Evolutionary conservation across 92 coral and sea anemone species (phyloP), one percentile per base, ranked within the genome.

Genomic region (Montipora capitata): DNA sequence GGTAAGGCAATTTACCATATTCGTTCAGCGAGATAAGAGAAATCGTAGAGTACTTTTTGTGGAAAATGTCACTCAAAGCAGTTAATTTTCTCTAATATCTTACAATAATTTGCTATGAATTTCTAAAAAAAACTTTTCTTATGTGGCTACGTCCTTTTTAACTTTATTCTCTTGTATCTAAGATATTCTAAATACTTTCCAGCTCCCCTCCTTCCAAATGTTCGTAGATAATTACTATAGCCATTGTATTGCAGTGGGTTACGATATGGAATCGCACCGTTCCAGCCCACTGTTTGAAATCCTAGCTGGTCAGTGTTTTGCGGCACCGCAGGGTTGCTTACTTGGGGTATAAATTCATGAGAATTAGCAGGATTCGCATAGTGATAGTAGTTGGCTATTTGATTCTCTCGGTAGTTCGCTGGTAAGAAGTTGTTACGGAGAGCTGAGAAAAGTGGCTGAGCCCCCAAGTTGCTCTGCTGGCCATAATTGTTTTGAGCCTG

Each of bases 121-220:
- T 39, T 48, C 61, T 54, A 80, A 79, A 80, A 78, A 11, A 49
- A 68, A 35, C 14, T 44, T 38, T 20, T 3, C 49, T 52, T 51
- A 12, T 7, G 59, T 73, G 15, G 74, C 77, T 81, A 54, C 56
- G 67, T 69, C 54, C 81, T 56, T 63, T 83, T 83, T 73, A 83
- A 83, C 87, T 83, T 83, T 58, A 72, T 83, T 18, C 74, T 72
- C 72, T 72, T 83, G 45, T 79, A 70, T 72, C 64, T 57, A 41
- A 83, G 62, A n/a, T 83, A 72, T 73, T 73, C 79, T 72, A 59
- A 9, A 83, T 83, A 72, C 62, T 52, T 61, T 15, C 80, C 87
- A 17, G 88, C 84, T 27, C 96, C 96, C 11, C 98, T 68, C 81
- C 95, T 93, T 7, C 98, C 98, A 64, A 93, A 85, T 27, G 96